Evolutionary conservation across 2,113 vertebrate genomes (phyloP).

Genomic region (Thinocorus orbignyianus): DNA sequence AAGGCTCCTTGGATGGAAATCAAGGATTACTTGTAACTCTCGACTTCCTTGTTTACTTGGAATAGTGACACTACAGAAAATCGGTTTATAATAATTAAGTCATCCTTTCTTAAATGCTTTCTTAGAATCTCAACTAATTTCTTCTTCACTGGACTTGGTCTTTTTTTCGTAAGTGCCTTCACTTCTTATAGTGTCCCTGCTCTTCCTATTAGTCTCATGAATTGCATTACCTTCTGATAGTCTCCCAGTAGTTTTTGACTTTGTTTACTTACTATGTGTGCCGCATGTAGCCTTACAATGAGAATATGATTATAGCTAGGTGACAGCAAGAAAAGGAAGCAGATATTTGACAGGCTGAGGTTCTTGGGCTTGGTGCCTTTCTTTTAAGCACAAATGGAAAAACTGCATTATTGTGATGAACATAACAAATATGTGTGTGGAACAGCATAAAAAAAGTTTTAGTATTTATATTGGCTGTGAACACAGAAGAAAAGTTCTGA

Average conservation of each 20-base stretch:
- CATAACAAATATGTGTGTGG: background rate
- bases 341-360: background rate
- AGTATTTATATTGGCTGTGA: background rate
- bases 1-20: conserved; percentile 38
- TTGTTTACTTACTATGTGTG: background rate
- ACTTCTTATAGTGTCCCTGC: background rate
- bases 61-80: conserved; percentile 38
- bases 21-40: conserved; percentile 47
- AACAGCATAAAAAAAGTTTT: too few species aligned
- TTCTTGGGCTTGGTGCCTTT: background rate
- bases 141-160: background rate
- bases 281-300: background rate
- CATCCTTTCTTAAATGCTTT: background rate
- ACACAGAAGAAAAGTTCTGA: background rate
- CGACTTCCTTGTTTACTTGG: conserved; percentile 18
- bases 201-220: background rate
- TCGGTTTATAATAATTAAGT: background rate
- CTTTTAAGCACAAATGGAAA: background rate
- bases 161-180: background rate
- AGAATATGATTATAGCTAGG: background rate
- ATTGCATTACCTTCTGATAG: background rate
- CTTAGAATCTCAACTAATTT: background rate
- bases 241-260: background rate
- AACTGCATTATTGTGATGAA: background rate
- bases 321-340: background rate